A percentile compares a stretch with the other conserved stretches of the same genome.
Conservation (phyloP, 2,888 invertebrate genomes). For the Lutraria lutraria region DNA sequence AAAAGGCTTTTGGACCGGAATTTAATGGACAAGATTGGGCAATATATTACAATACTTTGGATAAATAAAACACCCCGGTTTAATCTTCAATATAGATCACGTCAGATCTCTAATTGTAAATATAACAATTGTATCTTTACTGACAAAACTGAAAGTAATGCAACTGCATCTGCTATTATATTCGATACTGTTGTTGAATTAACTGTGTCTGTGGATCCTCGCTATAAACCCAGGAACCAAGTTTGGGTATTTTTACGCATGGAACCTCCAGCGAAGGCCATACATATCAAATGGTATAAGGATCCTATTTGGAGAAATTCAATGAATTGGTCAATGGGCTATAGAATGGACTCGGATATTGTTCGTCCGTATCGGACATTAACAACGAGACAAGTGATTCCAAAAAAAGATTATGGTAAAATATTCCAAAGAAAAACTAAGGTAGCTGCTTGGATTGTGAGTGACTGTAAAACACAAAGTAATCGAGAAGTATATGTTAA, state of each 20-base stretch:
- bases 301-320: slow-evolving; percentile 40
- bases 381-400: slow-evolving; percentile 41
- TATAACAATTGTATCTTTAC: no score
- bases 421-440: slow-evolving; percentile 42
- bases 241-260: slow-evolving; percentile 74
- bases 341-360: slow-evolving; percentile 50
- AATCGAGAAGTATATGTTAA: slow-evolving; percentile 37
- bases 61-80: no score
- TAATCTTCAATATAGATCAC: no score
- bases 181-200: no score
- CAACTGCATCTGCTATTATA: no score
- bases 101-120: no score
- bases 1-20: no score
- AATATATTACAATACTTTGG: no score
- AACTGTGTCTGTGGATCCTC: no score
- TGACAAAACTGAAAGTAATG: no score
- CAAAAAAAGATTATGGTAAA: slow-evolving; percentile 47
- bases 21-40: no score
- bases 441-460: slow-evolving; percentile 52
- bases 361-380: slow-evolving; percentile 50
- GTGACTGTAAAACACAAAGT: slow-evolving; percentile 57
- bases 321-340: slow-evolving; percentile 64
- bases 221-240: slow-evolving; percentile 50
- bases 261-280: slow-evolving; percentile 68
- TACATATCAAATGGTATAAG: slow-evolving; percentile 61